Conservation (phyloP, 2,113 vertebrate genomes). For the Pelecanoides urinatrix region DNA sequence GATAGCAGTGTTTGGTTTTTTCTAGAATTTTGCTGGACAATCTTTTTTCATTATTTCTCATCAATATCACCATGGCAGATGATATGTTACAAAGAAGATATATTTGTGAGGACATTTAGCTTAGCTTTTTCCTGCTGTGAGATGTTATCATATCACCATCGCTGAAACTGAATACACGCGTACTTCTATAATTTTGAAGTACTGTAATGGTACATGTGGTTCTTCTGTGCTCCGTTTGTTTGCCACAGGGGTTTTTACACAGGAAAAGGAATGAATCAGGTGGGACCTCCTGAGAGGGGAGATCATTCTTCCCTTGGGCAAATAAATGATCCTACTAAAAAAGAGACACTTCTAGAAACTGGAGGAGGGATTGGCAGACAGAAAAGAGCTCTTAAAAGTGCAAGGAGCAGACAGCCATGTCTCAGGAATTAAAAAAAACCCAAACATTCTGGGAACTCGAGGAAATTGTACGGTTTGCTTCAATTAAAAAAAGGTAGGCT, state of each 20-base stretch:
- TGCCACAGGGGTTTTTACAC: not conserved
- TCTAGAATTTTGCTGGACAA: not conserved
- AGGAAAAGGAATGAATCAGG: not conserved
- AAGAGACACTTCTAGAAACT: not conserved
- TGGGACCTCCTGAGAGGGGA: not conserved
- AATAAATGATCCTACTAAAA: not conserved
- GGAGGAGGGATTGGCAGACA: not conserved
- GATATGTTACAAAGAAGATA: not conserved
- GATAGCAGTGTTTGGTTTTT: accelerated
- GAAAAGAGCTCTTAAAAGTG: not conserved
- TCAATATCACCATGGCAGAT: not conserved
- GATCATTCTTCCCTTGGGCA: not conserved
- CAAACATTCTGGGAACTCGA: accelerated
- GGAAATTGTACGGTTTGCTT: not conserved
- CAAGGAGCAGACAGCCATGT: not conserved
- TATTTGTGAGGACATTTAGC: not conserved
- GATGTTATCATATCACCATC: not conserved
- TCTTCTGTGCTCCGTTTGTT: not conserved
- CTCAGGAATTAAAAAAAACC: not conserved
- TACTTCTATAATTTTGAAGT: not conserved
- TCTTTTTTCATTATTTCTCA: not conserved
- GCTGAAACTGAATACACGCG: not conserved
- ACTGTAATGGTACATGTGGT: not conserved
- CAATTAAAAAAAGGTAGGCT: not conserved
- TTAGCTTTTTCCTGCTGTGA: not conserved